Conservation (phyloP, 2,797 vertebrate genomes). For the Sebastes flavidus region DNA sequence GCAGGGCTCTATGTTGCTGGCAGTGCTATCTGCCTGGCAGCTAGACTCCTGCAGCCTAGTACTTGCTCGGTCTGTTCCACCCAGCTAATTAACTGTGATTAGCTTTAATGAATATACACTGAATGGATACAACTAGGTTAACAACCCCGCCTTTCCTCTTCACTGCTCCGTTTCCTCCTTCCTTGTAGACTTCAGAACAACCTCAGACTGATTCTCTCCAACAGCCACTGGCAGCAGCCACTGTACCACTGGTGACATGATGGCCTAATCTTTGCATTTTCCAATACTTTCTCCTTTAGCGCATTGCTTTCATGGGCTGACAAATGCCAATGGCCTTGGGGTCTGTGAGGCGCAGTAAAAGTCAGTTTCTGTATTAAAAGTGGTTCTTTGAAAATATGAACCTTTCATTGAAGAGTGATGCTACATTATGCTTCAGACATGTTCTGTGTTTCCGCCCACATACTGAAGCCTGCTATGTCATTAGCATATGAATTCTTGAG, state of each 20-base stretch:
- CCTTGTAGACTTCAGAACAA: neutral
- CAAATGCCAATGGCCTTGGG: slow-evolving; percentile 28
- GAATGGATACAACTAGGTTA: slow-evolving; percentile 17
- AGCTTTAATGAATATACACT: slow-evolving; percentile 41
- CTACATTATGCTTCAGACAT: no score
- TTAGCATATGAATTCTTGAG: no score
- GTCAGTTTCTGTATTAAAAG: no score
- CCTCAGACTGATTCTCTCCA: slow-evolving; percentile 10
- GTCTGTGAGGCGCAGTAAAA: neutral
- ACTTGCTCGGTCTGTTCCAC: slow-evolving; percentile 23
- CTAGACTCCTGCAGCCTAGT: slow-evolving; percentile 2
- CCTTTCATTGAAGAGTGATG: no score
- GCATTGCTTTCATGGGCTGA: slow-evolving; percentile 30
- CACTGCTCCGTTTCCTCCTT: neutral
- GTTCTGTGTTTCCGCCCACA: no score
- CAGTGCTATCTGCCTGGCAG: slow-evolving; percentile 10
- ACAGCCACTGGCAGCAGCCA: slow-evolving; percentile 32
- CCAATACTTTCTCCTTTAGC: neutral
- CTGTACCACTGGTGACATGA: neutral
- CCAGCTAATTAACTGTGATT: slow-evolving; percentile 37
- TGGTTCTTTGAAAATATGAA: no score
- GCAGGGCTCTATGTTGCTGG: neutral
- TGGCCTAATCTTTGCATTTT: slow-evolving; percentile 7
- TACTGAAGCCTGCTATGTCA: no score
- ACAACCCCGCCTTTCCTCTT: slow-evolving; percentile 13